Evolutionary conservation across 2,797 vertebrate species (phyloP).

Genomic region (Amniataba percoides): DNA sequence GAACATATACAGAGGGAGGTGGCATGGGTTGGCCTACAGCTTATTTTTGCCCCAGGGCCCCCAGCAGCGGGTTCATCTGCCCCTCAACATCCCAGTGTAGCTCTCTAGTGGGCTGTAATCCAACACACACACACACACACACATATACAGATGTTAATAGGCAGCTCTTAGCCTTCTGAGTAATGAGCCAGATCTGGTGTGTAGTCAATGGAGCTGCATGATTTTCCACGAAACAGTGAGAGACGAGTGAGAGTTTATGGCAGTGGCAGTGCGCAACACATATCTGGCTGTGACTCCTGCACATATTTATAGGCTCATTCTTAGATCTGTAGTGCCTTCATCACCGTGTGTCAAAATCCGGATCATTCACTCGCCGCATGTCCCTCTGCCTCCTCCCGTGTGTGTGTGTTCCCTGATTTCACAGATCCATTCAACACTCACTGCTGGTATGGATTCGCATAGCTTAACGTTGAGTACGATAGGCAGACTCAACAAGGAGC

Average conservation of each 20-base stretch:
- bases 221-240: constrained; percentile 19
- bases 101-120: neutral
- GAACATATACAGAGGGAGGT: neutral
- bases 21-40: neutral
- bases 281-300: constrained; percentile 12
- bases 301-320: constrained; percentile 28
- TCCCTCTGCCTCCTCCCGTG: neutral
- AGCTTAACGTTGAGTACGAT: constrained; percentile 12
- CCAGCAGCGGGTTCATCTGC: neutral
- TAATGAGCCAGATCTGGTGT: constrained; percentile 13
- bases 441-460: constrained; percentile 6
- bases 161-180: neutral
- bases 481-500: neutral
- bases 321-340: constrained; percentile 16
- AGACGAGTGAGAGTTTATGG: constrained; percentile 26
- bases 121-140: neutral
- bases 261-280: neutral
- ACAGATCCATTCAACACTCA: neutral
- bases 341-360: constrained; percentile 7
- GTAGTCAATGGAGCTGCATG: neutral
- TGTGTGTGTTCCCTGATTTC: constrained; percentile 10
- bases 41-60: neutral
- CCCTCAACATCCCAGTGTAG: neutral
- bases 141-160: constrained; percentile 1
- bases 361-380: neutral